phyloP scores from a whole-genome alignment of 2,797 vertebrate species.

The Siniperca obscura region DNA sequence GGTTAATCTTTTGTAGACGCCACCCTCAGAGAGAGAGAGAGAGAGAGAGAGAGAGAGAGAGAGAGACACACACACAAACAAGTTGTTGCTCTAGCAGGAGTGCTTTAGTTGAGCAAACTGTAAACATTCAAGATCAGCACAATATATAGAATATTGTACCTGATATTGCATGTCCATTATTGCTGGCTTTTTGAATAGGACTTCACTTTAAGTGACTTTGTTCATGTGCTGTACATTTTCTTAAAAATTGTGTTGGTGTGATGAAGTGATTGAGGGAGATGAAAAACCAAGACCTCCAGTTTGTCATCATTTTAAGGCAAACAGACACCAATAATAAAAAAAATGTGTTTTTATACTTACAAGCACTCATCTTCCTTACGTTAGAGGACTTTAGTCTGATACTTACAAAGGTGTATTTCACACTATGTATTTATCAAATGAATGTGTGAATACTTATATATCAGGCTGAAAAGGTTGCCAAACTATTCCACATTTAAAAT shows the following conservation, averaged over 20 bases:
- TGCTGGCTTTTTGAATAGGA: neutral
- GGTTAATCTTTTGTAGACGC: conserved; percentile 67
- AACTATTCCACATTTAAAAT: neutral
- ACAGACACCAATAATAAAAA: neutral
- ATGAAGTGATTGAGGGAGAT: neutral
- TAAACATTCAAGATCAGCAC: conserved; percentile 18
- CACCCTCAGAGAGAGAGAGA: conserved; percentile 20
- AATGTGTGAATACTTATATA: neutral
- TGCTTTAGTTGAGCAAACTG: neutral
- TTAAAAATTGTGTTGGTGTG: neutral
- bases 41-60: neutral
- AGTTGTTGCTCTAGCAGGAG: conserved; percentile 38
- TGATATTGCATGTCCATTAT: neutral
- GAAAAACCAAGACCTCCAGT: neutral
- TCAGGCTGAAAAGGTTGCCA: neutral
- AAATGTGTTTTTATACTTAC: neutral
- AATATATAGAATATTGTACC: neutral
- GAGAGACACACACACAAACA: conserved; percentile 46
- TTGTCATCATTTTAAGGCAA: neutral
- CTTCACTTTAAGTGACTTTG: neutral
- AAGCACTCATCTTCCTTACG: neutral
- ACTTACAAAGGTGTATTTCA: neutral
- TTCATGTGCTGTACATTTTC: neutral
- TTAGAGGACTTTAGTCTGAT: neutral
- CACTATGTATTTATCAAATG: neutral